Conservation (phyloP, 2,113 vertebrate genomes). For the Sebastes schlegelii region DNA sequence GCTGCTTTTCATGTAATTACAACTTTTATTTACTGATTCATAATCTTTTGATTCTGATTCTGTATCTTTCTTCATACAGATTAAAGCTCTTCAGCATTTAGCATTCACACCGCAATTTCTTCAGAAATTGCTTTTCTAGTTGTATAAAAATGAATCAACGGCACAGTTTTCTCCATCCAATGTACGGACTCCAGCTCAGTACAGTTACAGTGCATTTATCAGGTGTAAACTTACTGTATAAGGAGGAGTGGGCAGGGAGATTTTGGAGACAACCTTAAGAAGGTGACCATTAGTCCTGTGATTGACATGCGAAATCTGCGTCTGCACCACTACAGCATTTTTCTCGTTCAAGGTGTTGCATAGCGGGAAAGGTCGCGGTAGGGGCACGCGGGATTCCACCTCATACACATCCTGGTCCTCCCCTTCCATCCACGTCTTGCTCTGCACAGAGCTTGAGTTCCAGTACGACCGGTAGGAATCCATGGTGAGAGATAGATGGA, state of each 20-base stretch:
- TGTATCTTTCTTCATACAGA: too few species aligned
- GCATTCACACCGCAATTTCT: too few species aligned
- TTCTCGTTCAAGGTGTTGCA: conserved; percentile 87
- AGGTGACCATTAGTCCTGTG: conserved; percentile 89
- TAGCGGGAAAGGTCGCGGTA: conserved; percentile 92
- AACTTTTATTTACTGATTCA: too few species aligned
- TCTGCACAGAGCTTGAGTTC: conserved; percentile 80
- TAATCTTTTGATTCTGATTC: too few species aligned
- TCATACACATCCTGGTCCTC: conserved; percentile 92
- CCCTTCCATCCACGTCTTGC: conserved; percentile 86
- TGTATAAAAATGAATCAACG: conserved; percentile 51
- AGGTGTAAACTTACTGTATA: conserved; percentile 93
- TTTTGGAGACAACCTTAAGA: conserved; percentile 95
- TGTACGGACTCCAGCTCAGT: not conserved
- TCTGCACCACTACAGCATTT: conserved; percentile 93
- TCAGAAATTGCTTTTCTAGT: too few species aligned
- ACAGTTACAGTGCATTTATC: conserved; percentile 16
- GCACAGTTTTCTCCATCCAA: not conserved
- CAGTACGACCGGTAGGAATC: conserved; percentile 91
- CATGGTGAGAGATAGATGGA: conserved; percentile 79
- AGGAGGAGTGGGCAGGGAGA: conserved; percentile 95
- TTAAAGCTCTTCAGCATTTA: too few species aligned
- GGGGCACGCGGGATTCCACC: conserved; percentile 93
- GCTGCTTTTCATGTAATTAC: too few species aligned
- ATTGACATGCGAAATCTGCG: conserved; percentile 91